phyloP scores from a whole-genome alignment of 2,888 invertebrate species.

The Sinhomidia bicolor region DNA sequence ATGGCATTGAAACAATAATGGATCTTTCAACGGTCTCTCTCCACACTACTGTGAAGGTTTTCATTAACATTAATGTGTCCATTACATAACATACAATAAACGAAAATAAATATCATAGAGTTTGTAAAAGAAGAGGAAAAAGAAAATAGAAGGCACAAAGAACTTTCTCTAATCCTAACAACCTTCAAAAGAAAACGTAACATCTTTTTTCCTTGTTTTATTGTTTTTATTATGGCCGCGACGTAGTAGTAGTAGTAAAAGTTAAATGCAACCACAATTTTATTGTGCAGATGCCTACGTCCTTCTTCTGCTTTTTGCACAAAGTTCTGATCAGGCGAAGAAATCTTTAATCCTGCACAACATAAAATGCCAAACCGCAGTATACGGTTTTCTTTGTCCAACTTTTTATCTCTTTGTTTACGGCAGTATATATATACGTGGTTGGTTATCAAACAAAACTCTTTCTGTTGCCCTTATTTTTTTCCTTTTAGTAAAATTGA shows the following conservation, averaged over 20 bases:
- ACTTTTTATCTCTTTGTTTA: constrained; percentile 3
- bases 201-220: background rate
- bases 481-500: background rate
- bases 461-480: background rate
- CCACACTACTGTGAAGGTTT: background rate
- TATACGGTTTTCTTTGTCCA: constrained; percentile 12
- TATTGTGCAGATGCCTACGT: background rate
- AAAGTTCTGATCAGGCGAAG: background rate
- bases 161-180: background rate
- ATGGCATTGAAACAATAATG: no score
- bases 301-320: background rate
- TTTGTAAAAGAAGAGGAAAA: no score
- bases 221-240: background rate
- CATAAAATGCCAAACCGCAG: constrained; percentile 20
- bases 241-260: background rate
- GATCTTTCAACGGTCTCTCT: no score
- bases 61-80: background rate
- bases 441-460: no score
- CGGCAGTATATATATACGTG: background rate
- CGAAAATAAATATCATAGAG: no score
- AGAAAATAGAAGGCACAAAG: background rate
- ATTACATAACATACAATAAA: background rate
- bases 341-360: background rate
- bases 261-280: background rate
- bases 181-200: background rate